Percentiles rank a stretch among this genome's conserved stretches.
These are phyloP conservation scores for Argya squamiceps DNA, from an alignment of 2,797 vertebrate species.

Conservation along the genomic window DNA sequence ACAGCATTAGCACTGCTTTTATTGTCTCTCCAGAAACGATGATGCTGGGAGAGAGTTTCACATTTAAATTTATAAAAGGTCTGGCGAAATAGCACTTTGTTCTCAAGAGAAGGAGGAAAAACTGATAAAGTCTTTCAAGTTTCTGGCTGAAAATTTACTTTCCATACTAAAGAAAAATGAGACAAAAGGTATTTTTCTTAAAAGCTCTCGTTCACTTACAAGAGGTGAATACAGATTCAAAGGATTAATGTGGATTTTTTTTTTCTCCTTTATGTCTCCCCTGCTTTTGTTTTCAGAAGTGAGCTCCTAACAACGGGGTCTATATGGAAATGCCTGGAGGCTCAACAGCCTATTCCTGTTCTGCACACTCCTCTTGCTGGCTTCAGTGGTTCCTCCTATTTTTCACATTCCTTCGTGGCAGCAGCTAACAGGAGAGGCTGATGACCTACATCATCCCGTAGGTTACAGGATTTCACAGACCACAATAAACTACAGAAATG, in stretches of 20 bases:
- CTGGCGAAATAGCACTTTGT: conserved; percentile 58
- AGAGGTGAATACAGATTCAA: conserved; percentile 41
- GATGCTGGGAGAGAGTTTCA: conserved; percentile 48
- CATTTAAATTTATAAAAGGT: conserved; percentile 55
- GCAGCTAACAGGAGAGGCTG: background rate
- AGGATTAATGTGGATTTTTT: conserved; percentile 30
- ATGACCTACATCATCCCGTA: background rate
- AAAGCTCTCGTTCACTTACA: conserved; percentile 29
- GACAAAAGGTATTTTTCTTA: conserved; percentile 39
- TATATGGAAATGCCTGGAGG: background rate
- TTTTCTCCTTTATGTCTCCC: background rate
- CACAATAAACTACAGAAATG: background rate
- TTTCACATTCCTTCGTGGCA: background rate
- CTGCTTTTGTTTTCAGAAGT: conserved; percentile 33
- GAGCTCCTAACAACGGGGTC: background rate
- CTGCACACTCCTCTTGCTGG: background rate
- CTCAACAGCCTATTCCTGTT: background rate
- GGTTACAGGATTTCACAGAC: background rate
- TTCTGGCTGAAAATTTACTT: conserved; percentile 60
- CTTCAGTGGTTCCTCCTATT: background rate
- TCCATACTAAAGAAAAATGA: conserved; percentile 64
- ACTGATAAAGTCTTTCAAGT: conserved; percentile 64
- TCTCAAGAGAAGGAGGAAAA: conserved; percentile 47
- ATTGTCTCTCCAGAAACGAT: conserved; percentile 52
- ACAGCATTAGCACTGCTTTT: conserved; percentile 34